Percentiles rank a stretch among this genome's conserved stretches.
These are phyloP conservation scores for Amblyopsis rosae DNA, from an alignment of 2,113 vertebrate genomes.

Conservation along the genomic window DNA sequence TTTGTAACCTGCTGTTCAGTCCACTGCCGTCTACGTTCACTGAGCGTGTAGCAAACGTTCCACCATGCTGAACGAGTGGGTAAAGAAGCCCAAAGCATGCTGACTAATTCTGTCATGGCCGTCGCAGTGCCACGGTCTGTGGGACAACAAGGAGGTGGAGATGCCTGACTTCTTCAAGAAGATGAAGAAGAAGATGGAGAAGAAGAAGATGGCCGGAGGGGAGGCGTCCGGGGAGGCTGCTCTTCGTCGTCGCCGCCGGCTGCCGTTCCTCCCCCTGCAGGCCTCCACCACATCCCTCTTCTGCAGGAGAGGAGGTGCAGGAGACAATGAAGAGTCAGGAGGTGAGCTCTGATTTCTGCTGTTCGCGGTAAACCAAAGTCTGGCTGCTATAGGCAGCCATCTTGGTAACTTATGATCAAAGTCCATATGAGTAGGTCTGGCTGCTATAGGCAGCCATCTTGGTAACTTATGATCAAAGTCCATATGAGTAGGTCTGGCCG, in stretches of 20 bases:
- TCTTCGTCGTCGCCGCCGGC: constrained; percentile 28
- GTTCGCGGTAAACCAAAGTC: too few species aligned
- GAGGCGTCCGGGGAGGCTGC: constrained; percentile 33
- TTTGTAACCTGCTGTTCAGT: too few species aligned
- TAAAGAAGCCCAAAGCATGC: too few species aligned
- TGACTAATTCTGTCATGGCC: not conserved
- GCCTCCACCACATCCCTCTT: constrained; percentile 65
- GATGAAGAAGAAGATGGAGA: constrained; percentile 71
- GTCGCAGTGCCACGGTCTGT: constrained; percentile 77
- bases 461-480: too few species aligned
- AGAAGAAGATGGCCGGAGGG: constrained; percentile 61
- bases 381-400: too few species aligned
- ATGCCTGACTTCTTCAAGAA: constrained; percentile 78
- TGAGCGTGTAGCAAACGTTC: too few species aligned
- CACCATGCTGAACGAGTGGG: too few species aligned
- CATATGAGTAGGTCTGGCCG: too few species aligned
- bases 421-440: too few species aligned
- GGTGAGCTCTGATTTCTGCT: constrained; percentile 46
- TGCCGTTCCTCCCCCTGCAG: constrained; percentile 69
- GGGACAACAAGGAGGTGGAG: constrained; percentile 79
- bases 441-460: too few species aligned
- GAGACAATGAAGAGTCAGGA: constrained; percentile 31
- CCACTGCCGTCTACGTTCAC: too few species aligned
- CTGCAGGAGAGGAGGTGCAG: constrained; percentile 30
- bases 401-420: too few species aligned